Evolutionary conservation across 1,140 invertebrate species (phyloP).

Genomic region (Portunus trituberculatus): DNA sequence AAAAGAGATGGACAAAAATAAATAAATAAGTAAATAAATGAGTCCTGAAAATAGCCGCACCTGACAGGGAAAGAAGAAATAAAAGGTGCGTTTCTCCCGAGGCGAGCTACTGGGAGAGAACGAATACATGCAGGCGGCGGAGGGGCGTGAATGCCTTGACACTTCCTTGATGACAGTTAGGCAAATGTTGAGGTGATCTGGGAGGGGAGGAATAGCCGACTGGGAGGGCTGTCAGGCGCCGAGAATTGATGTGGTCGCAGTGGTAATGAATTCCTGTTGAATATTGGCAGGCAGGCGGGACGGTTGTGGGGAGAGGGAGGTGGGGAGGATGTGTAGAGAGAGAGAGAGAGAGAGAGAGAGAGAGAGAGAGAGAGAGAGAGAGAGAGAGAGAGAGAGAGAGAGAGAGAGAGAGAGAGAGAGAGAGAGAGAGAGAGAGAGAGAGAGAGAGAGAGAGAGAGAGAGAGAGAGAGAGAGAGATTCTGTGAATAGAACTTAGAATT

Average conservation of each 20-base stretch:
- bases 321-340: not conserved
- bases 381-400: not conserved
- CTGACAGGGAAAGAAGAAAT: not conserved
- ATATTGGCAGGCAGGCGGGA: slow-evolving; percentile 37
- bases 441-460: slow-evolving; percentile 7
- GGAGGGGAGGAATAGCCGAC: slow-evolving; percentile 18
- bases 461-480: no score
- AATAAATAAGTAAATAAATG: not conserved
- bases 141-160: slow-evolving; percentile 17
- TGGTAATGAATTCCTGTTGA: slow-evolving; percentile 54
- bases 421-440: not conserved
- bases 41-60: not conserved
- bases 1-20: not conserved
- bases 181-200: slow-evolving; percentile 53
- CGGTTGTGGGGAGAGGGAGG: not conserved
- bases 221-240: slow-evolving; percentile 39
- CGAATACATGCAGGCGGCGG: not conserved
- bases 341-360: not conserved
- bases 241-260: slow-evolving; percentile 43
- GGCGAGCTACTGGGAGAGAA: not conserved
- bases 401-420: not conserved
- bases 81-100: not conserved
- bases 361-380: not conserved
- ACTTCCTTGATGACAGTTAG: slow-evolving; percentile 45
- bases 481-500: not conserved